phyloP scores from a whole-genome alignment of 2,797 vertebrate species.

The Rhodeus uyekii region DNA sequence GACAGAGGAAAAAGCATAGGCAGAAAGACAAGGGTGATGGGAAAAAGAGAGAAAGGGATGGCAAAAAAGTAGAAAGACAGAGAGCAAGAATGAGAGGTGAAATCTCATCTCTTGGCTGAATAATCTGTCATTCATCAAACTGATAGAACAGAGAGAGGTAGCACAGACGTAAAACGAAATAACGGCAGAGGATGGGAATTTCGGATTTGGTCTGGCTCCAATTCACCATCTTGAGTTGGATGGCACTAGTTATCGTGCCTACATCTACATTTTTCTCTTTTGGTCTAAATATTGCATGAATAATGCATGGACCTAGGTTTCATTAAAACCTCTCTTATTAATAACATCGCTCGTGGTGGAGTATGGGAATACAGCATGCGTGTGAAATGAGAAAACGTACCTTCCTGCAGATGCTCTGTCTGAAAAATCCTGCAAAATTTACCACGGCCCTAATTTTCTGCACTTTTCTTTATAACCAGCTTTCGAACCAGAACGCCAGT shows the following conservation, averaged over 20 bases:
- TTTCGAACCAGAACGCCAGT: constrained; percentile 20
- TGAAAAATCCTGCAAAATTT: not conserved
- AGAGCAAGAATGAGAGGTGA: constrained; percentile 57
- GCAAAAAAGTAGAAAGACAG: constrained; percentile 11
- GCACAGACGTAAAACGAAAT: constrained; percentile 45
- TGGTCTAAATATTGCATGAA: constrained; percentile 74
- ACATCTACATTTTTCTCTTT: constrained; percentile 71
- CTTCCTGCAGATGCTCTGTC: constrained; percentile 7
- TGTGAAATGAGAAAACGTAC: constrained; percentile 44
- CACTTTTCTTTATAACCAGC: constrained; percentile 3
- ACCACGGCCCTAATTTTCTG: not conserved
- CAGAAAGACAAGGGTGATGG: constrained; percentile 50
- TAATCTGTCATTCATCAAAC: constrained; percentile 78
- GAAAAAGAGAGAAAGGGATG: constrained; percentile 53
- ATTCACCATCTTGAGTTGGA: constrained; percentile 34
- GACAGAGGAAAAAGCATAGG: constrained; percentile 42
- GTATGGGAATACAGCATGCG: constrained; percentile 30
- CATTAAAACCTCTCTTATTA: constrained; percentile 76
- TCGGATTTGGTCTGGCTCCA: constrained; percentile 50
- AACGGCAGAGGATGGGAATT: constrained; percentile 48
- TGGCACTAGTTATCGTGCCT: constrained; percentile 39
- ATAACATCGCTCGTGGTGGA: constrained; percentile 73
- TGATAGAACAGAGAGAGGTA: constrained; percentile 68
- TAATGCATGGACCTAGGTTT: constrained; percentile 77
- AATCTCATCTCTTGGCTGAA: constrained; percentile 75